Evolutionary conservation across 2,113 vertebrate species (phyloP).

Genomic region (Pogonocichla stellata): DNA sequence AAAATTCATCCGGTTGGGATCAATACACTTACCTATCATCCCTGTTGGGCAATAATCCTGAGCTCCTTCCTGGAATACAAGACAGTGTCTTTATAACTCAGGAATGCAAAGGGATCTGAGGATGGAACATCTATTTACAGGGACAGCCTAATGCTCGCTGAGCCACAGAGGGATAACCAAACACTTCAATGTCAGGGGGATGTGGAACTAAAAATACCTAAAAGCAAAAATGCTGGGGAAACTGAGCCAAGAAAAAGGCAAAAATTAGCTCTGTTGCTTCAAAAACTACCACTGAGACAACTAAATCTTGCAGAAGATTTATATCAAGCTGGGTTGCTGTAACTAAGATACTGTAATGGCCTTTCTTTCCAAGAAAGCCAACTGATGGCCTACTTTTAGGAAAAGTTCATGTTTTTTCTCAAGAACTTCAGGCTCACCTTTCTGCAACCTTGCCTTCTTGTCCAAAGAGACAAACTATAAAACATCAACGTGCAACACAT

Average conservation of each 20-base stretch:
- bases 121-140: constrained; percentile 27
- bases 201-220: background rate
- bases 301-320: background rate
- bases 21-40: constrained; percentile 70
- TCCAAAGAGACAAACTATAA: background rate
- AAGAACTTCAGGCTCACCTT: background rate
- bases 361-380: background rate
- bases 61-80: constrained; percentile 78
- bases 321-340: background rate
- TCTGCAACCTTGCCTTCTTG: background rate
- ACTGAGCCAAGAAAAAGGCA: background rate
- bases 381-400: background rate
- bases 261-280: background rate
- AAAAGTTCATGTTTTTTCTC: background rate
- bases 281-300: background rate
- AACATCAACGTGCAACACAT: rapidly evolving
- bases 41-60: constrained; percentile 75
- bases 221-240: background rate
- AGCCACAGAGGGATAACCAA: background rate
- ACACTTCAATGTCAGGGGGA: background rate
- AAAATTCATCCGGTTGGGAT: constrained; percentile 38
- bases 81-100: constrained; percentile 72
- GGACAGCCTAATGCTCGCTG: background rate
- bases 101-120: constrained; percentile 50
- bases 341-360: background rate